These are phyloP conservation scores for Clivina fossor DNA, from an alignment of 2,888 invertebrate genomes.

Conservation along the genomic window DNA sequence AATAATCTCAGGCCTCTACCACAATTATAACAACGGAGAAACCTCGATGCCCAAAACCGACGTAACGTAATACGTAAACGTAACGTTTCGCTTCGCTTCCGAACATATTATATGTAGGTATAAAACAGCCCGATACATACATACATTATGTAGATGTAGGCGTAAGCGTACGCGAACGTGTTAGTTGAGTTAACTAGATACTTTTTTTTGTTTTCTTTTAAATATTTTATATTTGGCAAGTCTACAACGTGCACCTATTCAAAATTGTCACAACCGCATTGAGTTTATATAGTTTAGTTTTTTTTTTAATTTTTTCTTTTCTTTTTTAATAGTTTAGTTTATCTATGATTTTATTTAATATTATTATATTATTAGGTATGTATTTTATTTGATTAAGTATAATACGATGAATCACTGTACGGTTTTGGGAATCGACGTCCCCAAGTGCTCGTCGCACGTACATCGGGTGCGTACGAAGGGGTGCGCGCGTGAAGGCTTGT, in stretches of 20 bases:
- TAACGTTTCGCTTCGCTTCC: slow-evolving; percentile 15
- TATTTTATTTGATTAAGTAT: too few relatives aligned
- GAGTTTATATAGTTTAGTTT: slow-evolving; percentile 31
- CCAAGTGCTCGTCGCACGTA: slow-evolving; percentile 24
- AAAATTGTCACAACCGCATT: slow-evolving; percentile 35
- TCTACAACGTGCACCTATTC: slow-evolving; percentile 33
- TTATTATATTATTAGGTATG: too few relatives aligned
- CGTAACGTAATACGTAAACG: slow-evolving; percentile 24
- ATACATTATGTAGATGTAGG: slow-evolving; percentile 19
- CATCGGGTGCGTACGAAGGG: slow-evolving; percentile 11
- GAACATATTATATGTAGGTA: slow-evolving; percentile 20
- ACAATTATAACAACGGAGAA: slow-evolving; percentile 33
- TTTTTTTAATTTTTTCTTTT: slow-evolving; percentile 7
- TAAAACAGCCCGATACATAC: slow-evolving; percentile 1
- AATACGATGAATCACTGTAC: slow-evolving; percentile 33
- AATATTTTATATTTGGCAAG: slow-evolving; percentile 24
- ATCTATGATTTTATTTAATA: too few relatives aligned
- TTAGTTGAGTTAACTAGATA: slow-evolving; percentile 18
- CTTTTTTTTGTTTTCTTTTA: neutral
- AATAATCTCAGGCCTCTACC: slow-evolving; percentile 32
- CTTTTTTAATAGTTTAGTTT: slow-evolving; percentile 13
- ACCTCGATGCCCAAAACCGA: slow-evolving; percentile 34
- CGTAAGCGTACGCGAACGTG: slow-evolving; percentile 19
- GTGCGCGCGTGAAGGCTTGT: slow-evolving; percentile 6
- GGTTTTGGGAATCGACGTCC: slow-evolving; percentile 33